Evolutionary conservation across 2,888 invertebrate genomes (phyloP), one percentile per base, ranked within the genome.

Genomic region (Seladonia tumulorum): DNA sequence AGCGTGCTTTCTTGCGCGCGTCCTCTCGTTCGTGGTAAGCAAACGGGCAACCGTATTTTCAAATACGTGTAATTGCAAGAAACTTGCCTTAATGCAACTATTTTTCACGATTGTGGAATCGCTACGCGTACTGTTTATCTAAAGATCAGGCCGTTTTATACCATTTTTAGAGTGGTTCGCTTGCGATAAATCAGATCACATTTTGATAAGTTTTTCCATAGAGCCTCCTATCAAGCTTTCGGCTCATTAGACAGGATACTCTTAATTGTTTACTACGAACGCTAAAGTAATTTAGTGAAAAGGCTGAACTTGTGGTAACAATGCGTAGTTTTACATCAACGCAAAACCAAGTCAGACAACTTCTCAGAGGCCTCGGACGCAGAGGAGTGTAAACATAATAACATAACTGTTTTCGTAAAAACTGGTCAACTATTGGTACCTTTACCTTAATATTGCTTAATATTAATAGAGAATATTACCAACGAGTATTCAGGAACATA

Each of bases 31-130:
- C 39, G 82, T 7, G 76, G 57, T 16, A 66, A 57, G 68, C 73
- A 82, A 77, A 76, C 60, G 12, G 73, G 76, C 72, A 73, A 57
- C 49, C 66, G 82, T 76, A 82, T 77, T 57, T 73, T 77, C 73
- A 42, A 77, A 82, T 74, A 70, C 82, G 73, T 42, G 73, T 39
- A 74, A 49, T 73, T 14, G 39, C 68, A 82, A 82, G 84, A 84
- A 84, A 84, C 82, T 53, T 25, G 77, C 29, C 63, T 78, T 75
- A 76, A 79, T 73, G 79, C 85, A 76, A 85, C 85, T 76, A 82
- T 85, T 85, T 85, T 79, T 76, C 83, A 45, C 83, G 71, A 79
- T 85, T 79, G 79, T 29, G 75, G 72, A 85, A 83, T 85, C 85
- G 42, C 83, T 45, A 25, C 85, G 85, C 85, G 85, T 85, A 79